Evolutionary conservation across 2,797 vertebrate species (phyloP).

Genomic region (Iguana delicatissima): DNA sequence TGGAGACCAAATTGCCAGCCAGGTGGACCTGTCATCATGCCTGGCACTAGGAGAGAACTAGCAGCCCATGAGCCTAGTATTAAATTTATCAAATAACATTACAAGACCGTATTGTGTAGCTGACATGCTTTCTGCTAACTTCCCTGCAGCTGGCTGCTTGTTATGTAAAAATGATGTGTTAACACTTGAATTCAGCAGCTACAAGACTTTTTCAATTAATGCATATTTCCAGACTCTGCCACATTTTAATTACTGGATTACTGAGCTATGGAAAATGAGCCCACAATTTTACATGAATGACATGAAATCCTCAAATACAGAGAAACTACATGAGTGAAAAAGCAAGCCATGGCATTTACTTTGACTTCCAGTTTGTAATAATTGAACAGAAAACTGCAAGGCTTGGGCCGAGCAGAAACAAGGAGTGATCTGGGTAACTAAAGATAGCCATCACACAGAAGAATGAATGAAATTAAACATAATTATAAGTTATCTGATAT

Average conservation of each 20-base stretch:
- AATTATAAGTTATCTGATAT: background rate
- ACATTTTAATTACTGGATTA: slow-evolving; percentile 8
- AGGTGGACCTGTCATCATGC: accelerated
- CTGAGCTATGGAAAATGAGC: background rate
- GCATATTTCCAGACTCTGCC: background rate
- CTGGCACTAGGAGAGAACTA: background rate
- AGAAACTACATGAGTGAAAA: background rate
- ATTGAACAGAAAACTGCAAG: background rate
- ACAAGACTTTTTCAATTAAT: slow-evolving; percentile 11
- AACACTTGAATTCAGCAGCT: background rate
- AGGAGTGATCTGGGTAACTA: background rate
- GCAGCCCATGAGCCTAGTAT: background rate
- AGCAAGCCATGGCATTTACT: background rate
- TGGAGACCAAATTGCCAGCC: background rate
- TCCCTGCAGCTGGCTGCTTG: background rate
- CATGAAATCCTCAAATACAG: background rate
- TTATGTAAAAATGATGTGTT: background rate
- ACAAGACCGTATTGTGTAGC: background rate
- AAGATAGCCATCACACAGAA: background rate
- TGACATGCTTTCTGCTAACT: background rate
- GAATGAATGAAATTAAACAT: background rate
- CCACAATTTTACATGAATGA: background rate
- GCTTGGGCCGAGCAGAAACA: background rate
- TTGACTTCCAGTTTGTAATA: background rate
- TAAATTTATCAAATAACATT: background rate